These are phyloP conservation scores for Trochalopteron elliotii DNA, from an alignment of 2,113 vertebrate genomes.

Conservation along the genomic window DNA sequence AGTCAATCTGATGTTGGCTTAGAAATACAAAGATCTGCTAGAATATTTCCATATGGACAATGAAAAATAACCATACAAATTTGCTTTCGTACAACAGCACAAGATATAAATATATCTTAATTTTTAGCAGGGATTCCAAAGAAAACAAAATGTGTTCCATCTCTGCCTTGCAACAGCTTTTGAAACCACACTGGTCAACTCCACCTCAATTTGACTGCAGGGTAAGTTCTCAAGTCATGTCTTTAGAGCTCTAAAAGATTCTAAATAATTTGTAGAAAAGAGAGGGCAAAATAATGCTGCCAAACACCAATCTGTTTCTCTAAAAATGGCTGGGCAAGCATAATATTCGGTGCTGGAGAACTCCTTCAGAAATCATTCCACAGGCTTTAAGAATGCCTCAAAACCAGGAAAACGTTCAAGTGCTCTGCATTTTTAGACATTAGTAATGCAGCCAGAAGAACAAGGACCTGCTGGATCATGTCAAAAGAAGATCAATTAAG, in stretches of 20 bases:
- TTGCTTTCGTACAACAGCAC: not conserved
- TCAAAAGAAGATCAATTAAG: not conserved
- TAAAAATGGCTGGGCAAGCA: not conserved
- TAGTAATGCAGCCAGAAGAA: not conserved
- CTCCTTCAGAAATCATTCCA: not conserved
- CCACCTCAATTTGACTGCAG: not conserved
- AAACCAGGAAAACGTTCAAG: not conserved
- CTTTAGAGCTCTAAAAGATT: not conserved
- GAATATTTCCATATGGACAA: not conserved
- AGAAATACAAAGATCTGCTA: not conserved
- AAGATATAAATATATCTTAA: not conserved
- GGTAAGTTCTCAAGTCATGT: not conserved
- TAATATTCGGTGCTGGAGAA: not conserved
- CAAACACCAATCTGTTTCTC: not conserved
- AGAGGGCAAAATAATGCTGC: not conserved
- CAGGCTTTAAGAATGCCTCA: not conserved
- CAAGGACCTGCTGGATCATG: fast-evolving
- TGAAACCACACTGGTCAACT: not conserved
- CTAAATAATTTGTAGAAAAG: not conserved
- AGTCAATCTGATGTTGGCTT: not conserved
- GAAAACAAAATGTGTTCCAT: not conserved
- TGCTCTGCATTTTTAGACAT: not conserved
- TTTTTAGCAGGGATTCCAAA: not conserved
- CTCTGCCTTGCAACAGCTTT: not conserved
- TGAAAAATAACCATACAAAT: not conserved